Conservation (phyloP, 2,113 vertebrate genomes). For the Procavia capensis region DNA sequence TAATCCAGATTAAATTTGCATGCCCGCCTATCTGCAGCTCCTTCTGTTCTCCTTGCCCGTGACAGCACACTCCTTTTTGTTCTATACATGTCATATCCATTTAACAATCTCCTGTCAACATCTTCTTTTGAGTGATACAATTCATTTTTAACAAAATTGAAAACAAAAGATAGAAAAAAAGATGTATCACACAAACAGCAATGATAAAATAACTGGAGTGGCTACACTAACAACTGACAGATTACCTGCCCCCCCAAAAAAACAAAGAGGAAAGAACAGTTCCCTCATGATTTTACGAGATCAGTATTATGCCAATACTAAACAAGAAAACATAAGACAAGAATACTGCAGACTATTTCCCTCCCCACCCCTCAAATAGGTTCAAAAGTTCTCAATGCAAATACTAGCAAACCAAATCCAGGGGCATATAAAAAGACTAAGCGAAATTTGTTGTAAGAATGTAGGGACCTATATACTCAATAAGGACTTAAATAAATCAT, state of each 20-base stretch:
- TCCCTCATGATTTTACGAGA: background rate
- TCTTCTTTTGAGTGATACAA: too few relatives aligned
- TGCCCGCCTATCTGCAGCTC: too few relatives aligned
- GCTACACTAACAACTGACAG: background rate
- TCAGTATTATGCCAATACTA: too few relatives aligned
- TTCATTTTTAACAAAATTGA: background rate
- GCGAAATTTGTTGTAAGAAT: background rate
- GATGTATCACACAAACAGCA: background rate
- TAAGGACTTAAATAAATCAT: background rate
- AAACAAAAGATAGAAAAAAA: background rate
- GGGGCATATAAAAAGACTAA: background rate
- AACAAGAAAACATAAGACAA: too few relatives aligned
- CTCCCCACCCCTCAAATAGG: too few relatives aligned
- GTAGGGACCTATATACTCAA: too few relatives aligned
- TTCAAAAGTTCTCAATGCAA: background rate
- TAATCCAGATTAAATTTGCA: too few relatives aligned
- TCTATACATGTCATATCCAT: too few relatives aligned
- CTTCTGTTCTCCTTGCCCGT: too few relatives aligned
- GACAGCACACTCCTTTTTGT: too few relatives aligned
- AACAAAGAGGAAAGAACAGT: too few relatives aligned
- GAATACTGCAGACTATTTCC: background rate
- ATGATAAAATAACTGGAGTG: background rate
- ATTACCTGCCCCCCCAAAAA: background rate
- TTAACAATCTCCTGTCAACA: too few relatives aligned
- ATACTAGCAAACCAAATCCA: background rate